These are phyloP conservation scores for Chelonia mydas DNA, from an alignment of 2,797 vertebrate genomes.

Conservation along the genomic window DNA sequence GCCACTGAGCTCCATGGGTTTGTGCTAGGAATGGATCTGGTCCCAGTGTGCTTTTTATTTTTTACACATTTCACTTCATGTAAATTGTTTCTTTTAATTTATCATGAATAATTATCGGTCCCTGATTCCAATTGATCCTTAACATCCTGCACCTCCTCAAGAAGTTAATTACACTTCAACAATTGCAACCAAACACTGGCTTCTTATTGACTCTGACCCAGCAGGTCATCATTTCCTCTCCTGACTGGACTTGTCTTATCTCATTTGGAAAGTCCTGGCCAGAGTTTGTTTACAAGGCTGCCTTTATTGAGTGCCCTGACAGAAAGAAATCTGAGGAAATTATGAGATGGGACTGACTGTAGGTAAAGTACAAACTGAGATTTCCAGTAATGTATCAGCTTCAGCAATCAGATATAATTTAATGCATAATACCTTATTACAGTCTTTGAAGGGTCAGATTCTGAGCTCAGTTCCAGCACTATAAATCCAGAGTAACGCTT, in stretches of 20 bases:
- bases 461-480: background rate
- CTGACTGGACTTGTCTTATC: slow-evolving; percentile 11
- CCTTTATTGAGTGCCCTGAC: slow-evolving; percentile 51
- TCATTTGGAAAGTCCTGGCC: slow-evolving; percentile 19
- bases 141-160: slow-evolving; percentile 70
- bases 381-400: slow-evolving; percentile 27
- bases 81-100: slow-evolving; percentile 53
- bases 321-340: slow-evolving; percentile 49
- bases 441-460: background rate
- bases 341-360: background rate
- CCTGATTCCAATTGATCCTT: slow-evolving; percentile 56
- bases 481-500: background rate
- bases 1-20: background rate
- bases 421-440: background rate
- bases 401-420: background rate
- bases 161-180: slow-evolving; percentile 70
- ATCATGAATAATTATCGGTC: slow-evolving; percentile 72
- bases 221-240: slow-evolving; percentile 13
- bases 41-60: slow-evolving; percentile 8
- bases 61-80: slow-evolving; percentile 6
- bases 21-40: background rate
- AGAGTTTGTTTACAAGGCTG: slow-evolving; percentile 42
- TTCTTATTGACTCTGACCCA: slow-evolving; percentile 53
- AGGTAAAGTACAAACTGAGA: background rate
- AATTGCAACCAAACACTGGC: slow-evolving; percentile 61